Evolutionary conservation across 2,797 vertebrate genomes (phyloP).

Genomic region (Hirundo rustica): DNA sequence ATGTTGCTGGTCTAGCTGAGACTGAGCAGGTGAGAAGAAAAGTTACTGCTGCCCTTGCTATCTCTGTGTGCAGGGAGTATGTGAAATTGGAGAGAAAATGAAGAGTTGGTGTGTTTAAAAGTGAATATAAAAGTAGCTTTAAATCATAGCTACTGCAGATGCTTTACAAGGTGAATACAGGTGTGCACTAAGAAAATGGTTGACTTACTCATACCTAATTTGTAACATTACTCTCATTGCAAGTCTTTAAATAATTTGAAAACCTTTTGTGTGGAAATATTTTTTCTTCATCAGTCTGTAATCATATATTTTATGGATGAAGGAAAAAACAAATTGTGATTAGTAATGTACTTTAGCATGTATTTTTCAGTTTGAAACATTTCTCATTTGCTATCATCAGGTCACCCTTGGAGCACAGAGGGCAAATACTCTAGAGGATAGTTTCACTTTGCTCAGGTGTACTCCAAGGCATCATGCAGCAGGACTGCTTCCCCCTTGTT

Average conservation of each 20-base stretch:
- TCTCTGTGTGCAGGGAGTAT: background rate
- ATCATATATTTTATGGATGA: background rate
- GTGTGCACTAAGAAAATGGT: background rate
- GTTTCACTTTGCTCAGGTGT: background rate
- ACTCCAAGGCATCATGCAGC: background rate
- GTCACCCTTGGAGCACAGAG: background rate
- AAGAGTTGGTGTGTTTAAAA: background rate
- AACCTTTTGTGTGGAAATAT: background rate
- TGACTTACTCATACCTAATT: background rate
- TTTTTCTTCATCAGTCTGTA: background rate
- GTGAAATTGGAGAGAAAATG: background rate
- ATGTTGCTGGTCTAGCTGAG: background rate
- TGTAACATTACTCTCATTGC: background rate
- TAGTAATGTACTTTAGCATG: background rate
- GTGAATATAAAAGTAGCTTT: background rate
- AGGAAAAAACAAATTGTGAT: background rate
- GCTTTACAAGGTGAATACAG: background rate
- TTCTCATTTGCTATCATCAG: conserved; percentile 35
- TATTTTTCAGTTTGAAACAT: background rate
- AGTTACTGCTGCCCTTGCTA: background rate
- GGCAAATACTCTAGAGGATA: background rate
- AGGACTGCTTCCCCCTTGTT: background rate
- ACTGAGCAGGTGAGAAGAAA: conserved; percentile 47
- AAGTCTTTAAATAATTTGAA: background rate
- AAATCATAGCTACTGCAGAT: background rate